Conservation (phyloP, 2,888 invertebrate genomes). For the Fragum sueziense region DNA sequence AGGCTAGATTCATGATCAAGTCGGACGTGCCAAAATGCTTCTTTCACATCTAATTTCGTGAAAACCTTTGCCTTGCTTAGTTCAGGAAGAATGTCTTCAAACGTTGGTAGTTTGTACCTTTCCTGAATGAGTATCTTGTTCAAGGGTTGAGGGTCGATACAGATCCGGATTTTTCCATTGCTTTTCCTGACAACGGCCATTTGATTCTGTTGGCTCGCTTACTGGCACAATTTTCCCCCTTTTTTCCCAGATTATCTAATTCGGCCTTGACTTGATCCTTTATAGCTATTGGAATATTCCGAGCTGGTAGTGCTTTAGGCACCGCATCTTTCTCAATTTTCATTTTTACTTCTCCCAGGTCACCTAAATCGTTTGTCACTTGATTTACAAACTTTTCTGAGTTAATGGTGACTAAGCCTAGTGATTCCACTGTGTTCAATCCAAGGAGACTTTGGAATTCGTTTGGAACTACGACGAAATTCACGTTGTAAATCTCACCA, state of each 20-base stretch:
- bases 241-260: slow-evolving; percentile 21
- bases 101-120: slow-evolving; percentile 53
- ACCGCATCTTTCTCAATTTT: slow-evolving; percentile 12
- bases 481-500: slow-evolving; percentile 8
- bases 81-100: slow-evolving; percentile 64
- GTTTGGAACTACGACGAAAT: slow-evolving; percentile 31
- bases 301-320: slow-evolving; percentile 23
- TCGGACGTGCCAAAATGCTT: slow-evolving; percentile 59
- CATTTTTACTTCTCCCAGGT: slow-evolving; percentile 31
- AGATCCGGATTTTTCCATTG: slow-evolving; percentile 46
- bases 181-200: slow-evolving; percentile 44
- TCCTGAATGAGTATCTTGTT: slow-evolving; percentile 51
- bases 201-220: slow-evolving; percentile 27
- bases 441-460: slow-evolving; percentile 24
- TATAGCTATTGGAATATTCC: slow-evolving; percentile 34
- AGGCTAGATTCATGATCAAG: slow-evolving; percentile 53
- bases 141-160: slow-evolving; percentile 57
- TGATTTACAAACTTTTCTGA: slow-evolving; percentile 19
- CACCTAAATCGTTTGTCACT: slow-evolving; percentile 24
- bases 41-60: slow-evolving; percentile 61
- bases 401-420: slow-evolving; percentile 22
- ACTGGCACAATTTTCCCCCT: slow-evolving; percentile 28
- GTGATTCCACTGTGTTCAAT: slow-evolving; percentile 27
- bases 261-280: slow-evolving; percentile 28
- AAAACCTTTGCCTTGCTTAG: slow-evolving; percentile 57